Base-by-base conservation (phyloP, 1,140 invertebrate species). In the Drosophila bocki region DNA sequence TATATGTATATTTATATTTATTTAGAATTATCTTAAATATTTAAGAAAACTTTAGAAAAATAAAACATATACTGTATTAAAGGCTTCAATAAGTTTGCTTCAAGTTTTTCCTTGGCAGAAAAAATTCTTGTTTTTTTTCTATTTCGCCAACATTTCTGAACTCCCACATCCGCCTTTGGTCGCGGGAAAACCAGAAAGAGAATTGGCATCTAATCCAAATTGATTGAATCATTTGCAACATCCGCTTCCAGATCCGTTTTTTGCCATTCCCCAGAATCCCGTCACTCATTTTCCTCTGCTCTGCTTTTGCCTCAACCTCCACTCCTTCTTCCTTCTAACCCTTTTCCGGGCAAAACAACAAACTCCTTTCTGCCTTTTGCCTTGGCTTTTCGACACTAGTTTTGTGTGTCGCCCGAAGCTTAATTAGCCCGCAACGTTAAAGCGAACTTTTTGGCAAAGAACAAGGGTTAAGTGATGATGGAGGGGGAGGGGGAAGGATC, bases 191-290 rank as follows among this genome's bases (percentile, higher is more conserved):
- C 22, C 39, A 35, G 42, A 26, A 59, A n/a, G 53, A 56, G 35
- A 39, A 26, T 42, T 42, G 44, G 19, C 29, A 35, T 59, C 53
- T 71, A 51, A 59, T 51, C 69, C 44, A 71, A 72, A 72, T 59
- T 72, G 69, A 72, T 72, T 72, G 53, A 72, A 72, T 72, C 69
- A 72, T 72, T 72, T 58, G 64, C 51, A 72, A 70, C 69, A 71
- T 72, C 69, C 69, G 69, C 12, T 72, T 70, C 48, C 44, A 70
- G 65, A 26, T 69, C 50, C 68, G n/a, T 32, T 63, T 32, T 17
- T 22, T n/a, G 1, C 11, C 19, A 26, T 8, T 1, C 1, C 12
- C 11, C 32, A 7, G 29, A n/a, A 32, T 19, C 3, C 32, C 33
- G 32, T 33, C 45, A 9, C 44, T 47, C 45, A 19, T 19, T 33